These are phyloP conservation scores for Polydrusus pterygomalis DNA, from an alignment of 2,888 invertebrate species.

Conservation along the genomic window DNA sequence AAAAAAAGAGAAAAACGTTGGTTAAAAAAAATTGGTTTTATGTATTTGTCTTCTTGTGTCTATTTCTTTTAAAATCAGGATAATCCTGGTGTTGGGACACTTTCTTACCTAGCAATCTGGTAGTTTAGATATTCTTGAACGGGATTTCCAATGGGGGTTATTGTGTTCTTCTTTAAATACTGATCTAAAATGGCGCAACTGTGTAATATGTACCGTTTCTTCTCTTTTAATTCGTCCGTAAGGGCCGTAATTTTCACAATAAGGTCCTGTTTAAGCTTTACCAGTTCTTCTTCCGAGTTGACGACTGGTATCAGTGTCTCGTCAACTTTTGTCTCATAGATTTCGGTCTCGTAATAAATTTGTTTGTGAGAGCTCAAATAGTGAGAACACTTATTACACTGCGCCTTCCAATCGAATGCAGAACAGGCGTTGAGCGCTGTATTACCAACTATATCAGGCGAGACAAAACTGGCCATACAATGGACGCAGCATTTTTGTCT, in stretches of 20 bases:
- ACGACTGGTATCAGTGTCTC: slow-evolving; percentile 60
- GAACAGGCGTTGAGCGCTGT: slow-evolving; percentile 63
- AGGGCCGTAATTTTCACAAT: slow-evolving; percentile 58
- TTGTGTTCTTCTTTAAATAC: slow-evolving; percentile 66
- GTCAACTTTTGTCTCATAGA: slow-evolving; percentile 59
- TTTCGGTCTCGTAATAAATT: slow-evolving; percentile 65
- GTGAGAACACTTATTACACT: slow-evolving; percentile 63
- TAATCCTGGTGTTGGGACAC: too few relatives aligned
- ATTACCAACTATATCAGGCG: slow-evolving; percentile 64
- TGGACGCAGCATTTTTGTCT: slow-evolving; percentile 60
- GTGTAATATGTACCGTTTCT: slow-evolving; percentile 61
- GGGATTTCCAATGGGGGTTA: slow-evolving; percentile 65
- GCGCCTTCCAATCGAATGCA: slow-evolving; percentile 52
- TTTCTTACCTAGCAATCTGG: slow-evolving; percentile 64
- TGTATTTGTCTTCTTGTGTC: too few relatives aligned
- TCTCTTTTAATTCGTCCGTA: slow-evolving; percentile 60
- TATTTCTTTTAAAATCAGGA: too few relatives aligned
- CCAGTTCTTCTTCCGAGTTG: slow-evolving; percentile 59
- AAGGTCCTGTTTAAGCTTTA: slow-evolving; percentile 56
- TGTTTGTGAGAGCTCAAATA: slow-evolving; percentile 66
- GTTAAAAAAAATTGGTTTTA: too few relatives aligned
- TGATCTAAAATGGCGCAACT: slow-evolving; percentile 66
- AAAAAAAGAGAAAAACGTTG: too few relatives aligned
- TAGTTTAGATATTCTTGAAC: slow-evolving; percentile 65
- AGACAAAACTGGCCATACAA: slow-evolving; percentile 47